Conservation (phyloP, 2,888 invertebrate genomes). For the Mesochorus sp. region DNA sequence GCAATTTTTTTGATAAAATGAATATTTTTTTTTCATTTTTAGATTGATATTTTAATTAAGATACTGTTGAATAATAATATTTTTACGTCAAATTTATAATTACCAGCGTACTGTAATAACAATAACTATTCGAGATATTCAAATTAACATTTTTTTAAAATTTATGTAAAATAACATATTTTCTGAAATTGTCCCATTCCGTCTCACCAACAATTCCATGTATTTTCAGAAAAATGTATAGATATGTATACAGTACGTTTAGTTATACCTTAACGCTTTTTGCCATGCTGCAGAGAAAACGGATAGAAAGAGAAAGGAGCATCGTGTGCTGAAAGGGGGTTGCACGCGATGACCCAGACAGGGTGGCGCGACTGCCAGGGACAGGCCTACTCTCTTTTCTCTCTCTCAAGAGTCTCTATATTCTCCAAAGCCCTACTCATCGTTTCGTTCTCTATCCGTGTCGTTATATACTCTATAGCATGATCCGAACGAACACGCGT, state of each 20-base stretch:
- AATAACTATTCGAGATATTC: too few species aligned
- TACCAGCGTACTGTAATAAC: too few species aligned
- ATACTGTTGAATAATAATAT: too few species aligned
- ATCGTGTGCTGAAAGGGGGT: slow-evolving; percentile 58
- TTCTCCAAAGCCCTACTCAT: background rate
- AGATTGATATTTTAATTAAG: too few species aligned
- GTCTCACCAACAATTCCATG: too few species aligned
- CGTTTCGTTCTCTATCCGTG: slow-evolving; percentile 2
- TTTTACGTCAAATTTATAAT: too few species aligned
- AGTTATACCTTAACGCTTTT: slow-evolving; percentile 35
- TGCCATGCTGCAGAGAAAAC: slow-evolving; percentile 20
- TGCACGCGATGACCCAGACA: slow-evolving; percentile 79
- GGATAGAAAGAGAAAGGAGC: slow-evolving; percentile 52
- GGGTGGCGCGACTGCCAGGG: slow-evolving; percentile 73
- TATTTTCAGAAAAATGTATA: background rate
- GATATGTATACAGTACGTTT: background rate
- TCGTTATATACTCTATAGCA: slow-evolving; percentile 2
- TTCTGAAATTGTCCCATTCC: too few species aligned
- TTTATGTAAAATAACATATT: too few species aligned
- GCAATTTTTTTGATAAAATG: too few species aligned
- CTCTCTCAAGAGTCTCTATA: slow-evolving; percentile 22
- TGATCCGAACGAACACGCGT: slow-evolving; percentile 8
- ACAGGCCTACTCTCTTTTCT: slow-evolving; percentile 47
- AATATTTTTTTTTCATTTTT: too few species aligned
- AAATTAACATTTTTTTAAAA: too few species aligned